Conservation (phyloP, 2,113 vertebrate species). For the Callaeas wilsoni region DNA sequence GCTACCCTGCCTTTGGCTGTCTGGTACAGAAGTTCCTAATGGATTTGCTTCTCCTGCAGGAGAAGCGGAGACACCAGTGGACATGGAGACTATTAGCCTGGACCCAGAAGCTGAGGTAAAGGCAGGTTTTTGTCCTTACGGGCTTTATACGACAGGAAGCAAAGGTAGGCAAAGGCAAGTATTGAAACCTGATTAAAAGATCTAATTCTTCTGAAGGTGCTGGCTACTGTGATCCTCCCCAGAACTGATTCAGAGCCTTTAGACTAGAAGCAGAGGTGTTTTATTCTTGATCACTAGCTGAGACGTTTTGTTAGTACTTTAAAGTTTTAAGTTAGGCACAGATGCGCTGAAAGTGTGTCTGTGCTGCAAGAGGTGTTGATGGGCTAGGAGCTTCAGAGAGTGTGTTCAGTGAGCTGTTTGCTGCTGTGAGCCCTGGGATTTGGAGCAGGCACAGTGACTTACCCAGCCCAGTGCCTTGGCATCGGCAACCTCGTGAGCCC, state of each 20-base stretch:
- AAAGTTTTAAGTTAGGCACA: not conserved
- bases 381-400: not conserved
- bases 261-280: not conserved
- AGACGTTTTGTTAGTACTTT: not conserved
- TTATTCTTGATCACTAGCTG: not conserved
- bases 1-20: not conserved
- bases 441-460: not conserved
- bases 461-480: not conserved
- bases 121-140: not conserved
- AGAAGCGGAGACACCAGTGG: conserved; percentile 90
- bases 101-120: conserved; percentile 95
- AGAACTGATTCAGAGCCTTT: not conserved
- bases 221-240: not conserved
- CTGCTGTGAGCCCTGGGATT: not conserved
- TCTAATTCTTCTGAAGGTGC: not conserved
- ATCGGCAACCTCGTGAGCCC: not conserved
- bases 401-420: not conserved
- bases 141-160: not conserved
- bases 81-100: conserved; percentile 93
- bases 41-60: conserved; percentile 59
- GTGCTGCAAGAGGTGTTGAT: not conserved
- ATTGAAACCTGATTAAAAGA: not conserved
- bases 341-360: not conserved
- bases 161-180: not conserved
- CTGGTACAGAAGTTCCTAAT: not conserved